Percentiles rank a stretch among this genome's conserved stretches.
These are phyloP conservation scores for Nylanderia fulva DNA, from an alignment of 1,140 invertebrate species.

Conservation along the genomic window DNA sequence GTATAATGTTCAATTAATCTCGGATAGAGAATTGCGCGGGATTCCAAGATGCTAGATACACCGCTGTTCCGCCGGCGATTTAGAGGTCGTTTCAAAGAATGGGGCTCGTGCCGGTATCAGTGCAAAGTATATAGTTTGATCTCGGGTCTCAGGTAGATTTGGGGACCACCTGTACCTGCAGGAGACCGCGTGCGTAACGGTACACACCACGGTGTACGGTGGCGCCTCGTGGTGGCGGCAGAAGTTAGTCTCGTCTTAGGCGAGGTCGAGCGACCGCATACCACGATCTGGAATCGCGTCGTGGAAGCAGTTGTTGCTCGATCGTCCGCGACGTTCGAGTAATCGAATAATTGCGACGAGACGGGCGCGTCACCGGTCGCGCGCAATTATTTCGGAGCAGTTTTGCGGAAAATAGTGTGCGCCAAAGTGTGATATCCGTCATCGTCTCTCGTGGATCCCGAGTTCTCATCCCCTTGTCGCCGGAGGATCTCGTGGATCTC, in stretches of 20 bases:
- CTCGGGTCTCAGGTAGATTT: neutral
- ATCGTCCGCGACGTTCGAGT: constrained; percentile 70
- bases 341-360: constrained; percentile 37
- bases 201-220: constrained; percentile 78
- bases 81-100: constrained; percentile 34
- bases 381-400: neutral
- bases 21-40: neutral
- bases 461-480: neutral
- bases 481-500: neutral
- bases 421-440: neutral
- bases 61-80: neutral
- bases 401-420: constrained; percentile 8
- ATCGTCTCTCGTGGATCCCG: neutral
- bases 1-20: constrained; percentile 1
- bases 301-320: constrained; percentile 71
- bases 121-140: neutral
- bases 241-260: constrained; percentile 80
- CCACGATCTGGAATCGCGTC: constrained; percentile 77
- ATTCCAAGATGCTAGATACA: neutral
- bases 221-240: constrained; percentile 78
- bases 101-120: no score
- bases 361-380: neutral
- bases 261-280: constrained; percentile 85
- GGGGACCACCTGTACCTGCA: constrained; percentile 79
- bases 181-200: constrained; percentile 77